Percentiles rank a stretch among this genome's conserved stretches.
Conservation (phyloP, 2,797 vertebrate genomes). For the Enteromius afrohamiltoni region DNA sequence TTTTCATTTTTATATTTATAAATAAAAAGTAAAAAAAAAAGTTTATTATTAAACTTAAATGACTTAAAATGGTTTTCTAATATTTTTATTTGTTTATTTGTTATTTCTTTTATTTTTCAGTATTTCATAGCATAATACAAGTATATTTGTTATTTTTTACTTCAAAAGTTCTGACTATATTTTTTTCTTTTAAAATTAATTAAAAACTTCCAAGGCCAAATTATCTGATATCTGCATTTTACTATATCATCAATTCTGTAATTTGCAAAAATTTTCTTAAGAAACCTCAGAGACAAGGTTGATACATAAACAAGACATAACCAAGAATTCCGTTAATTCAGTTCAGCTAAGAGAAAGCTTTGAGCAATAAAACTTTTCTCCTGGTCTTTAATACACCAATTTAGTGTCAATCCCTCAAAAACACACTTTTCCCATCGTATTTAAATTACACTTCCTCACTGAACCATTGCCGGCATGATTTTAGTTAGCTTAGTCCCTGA, state of each 20-base stretch:
- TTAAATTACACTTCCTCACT: slow-evolving; percentile 6
- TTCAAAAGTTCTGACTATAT: not conserved
- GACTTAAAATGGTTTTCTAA: not conserved
- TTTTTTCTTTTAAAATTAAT: not conserved
- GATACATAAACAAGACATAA: not conserved
- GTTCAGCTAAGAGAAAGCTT: not conserved
- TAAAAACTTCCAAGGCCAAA: not conserved
- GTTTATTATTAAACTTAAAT: not conserved
- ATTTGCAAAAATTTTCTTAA: not conserved
- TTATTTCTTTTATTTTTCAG: not conserved
- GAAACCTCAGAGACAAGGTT: not conserved
- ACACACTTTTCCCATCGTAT: not conserved
- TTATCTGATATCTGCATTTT: not conserved
- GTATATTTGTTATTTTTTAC: not conserved
- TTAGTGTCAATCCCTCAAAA: not conserved
- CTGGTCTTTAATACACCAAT: not conserved
- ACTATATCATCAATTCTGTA: not conserved
- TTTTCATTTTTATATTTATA: no score
- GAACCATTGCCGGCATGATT: not conserved
- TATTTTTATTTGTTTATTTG: not conserved
- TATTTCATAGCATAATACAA: not conserved
- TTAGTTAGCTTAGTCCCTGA: slow-evolving; percentile 11
- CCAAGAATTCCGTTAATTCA: not conserved
- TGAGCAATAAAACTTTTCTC: not conserved
- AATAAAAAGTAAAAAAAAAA: no score